Evolutionary conservation across 2,113 vertebrate genomes (phyloP), one percentile per base, ranked within the genome.

Genomic region (Perca schrenkii): DNA sequence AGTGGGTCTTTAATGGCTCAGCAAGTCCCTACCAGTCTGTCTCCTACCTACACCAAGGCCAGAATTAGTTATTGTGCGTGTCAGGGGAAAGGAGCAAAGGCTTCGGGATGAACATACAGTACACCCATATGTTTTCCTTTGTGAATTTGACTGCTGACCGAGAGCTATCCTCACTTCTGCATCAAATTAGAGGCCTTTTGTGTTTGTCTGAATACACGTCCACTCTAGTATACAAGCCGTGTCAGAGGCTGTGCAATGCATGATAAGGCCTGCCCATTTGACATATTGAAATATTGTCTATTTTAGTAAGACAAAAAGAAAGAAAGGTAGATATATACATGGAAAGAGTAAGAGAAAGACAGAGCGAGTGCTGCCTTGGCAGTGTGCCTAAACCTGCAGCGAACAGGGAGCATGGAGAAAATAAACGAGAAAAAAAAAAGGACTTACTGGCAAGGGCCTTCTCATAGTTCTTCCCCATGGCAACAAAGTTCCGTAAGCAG

Each of bases 391-490:
- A 82, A 88, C 54, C 79, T 81, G 80, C 63, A 76, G 72, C 7
- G n/a, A 79, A 65, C 50, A 69, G 31, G 19, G 31, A 82, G 60
- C 49, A 54, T 22, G 57, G 74, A 74, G 66, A 90, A 60, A 67
- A 79, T 72, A 74, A 83, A 77, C 43, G 57, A 80, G 40, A 58
- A 66, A 72, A 67, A 25, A 28, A 80, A 84, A 83, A 78, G n/a
- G 79, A 95, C 96, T 96, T 96, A 99, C 98, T 98, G 95, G 97
- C 97, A 66, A 99, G 97, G 47, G 98, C 97, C 83, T 99, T 99
- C 95, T 99, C 98, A 4, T 99, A 99, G 94, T 96, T 99, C 96
- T 99, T 99, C 91, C 98, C 98, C 98, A 99, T 99, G 93, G 98
- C 97, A 88, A 99, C 98, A 94, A 99, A 99, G 95, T 98, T 99